These are phyloP conservation scores for Luehdorfia chinensis DNA, from an alignment of 1,140 invertebrate genomes.

Conservation along the genomic window DNA sequence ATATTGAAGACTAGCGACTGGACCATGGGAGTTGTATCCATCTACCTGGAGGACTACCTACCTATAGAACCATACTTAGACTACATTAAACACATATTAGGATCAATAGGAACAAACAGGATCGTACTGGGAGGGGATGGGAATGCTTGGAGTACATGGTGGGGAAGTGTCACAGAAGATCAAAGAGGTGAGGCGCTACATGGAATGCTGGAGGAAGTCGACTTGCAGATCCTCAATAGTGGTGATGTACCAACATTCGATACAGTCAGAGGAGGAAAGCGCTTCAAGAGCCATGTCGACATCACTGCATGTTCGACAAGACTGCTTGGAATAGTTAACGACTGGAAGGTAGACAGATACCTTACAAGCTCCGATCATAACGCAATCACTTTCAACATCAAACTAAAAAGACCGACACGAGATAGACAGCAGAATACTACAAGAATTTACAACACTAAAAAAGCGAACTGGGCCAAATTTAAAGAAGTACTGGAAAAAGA, in stretches of 20 bases:
- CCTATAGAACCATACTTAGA: constrained; percentile 19
- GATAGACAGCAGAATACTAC: not conserved
- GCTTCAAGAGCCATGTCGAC: constrained; percentile 21
- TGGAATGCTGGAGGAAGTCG: not conserved
- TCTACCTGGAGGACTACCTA: constrained; percentile 30
- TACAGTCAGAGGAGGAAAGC: constrained; percentile 14
- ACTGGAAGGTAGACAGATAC: constrained; percentile 19
- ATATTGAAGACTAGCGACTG: not conserved
- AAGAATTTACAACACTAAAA: constrained; percentile 27
- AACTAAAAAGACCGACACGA: not conserved
- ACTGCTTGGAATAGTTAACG: constrained; percentile 12
- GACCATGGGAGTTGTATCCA: constrained; percentile 23
- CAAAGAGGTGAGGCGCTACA: constrained; percentile 3
- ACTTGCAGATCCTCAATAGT: constrained; percentile 13
- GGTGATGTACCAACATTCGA: constrained; percentile 25
- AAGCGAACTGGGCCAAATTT: constrained; percentile 22
- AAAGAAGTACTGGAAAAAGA: too few relatives aligned
- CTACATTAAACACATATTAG: not conserved
- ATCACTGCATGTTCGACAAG: constrained; percentile 11
- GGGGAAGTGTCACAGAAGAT: constrained; percentile 25
- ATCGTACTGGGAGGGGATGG: constrained; percentile 30
- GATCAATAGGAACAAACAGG: constrained; percentile 9
- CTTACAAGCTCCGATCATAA: constrained; percentile 25
- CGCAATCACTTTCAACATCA: constrained; percentile 10
- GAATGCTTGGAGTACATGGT: constrained; percentile 36